phyloP scores from a whole-genome alignment of 2,797 vertebrate species.

The Decapterus maruadsi region DNA sequence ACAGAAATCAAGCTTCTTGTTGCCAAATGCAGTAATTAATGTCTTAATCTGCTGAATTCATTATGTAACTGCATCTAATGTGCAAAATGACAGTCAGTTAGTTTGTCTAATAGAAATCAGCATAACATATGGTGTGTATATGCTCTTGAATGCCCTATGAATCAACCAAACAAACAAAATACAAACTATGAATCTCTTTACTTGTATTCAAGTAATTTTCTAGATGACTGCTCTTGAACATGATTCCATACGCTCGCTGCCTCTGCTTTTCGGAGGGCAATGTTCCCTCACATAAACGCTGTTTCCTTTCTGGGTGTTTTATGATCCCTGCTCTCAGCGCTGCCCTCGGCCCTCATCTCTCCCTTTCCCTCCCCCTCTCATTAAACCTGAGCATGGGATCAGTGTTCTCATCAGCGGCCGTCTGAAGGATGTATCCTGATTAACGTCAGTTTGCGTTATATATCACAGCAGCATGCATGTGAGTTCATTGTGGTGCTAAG shows the following conservation, averaged over 20 bases:
- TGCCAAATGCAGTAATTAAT: neutral
- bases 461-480: conserved; percentile 32
- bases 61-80: neutral
- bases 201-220: conserved; percentile 40
- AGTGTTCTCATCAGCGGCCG: conserved; percentile 52
- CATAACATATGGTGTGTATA: neutral
- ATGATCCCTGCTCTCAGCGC: conserved; percentile 46
- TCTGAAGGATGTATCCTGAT: conserved; percentile 55
- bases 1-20: too few relatives aligned
- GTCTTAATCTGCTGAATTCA: neutral
- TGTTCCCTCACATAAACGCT: conserved; percentile 50
- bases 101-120: neutral
- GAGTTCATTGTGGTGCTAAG: conserved; percentile 33
- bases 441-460: conserved; percentile 59
- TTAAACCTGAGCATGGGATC: conserved; percentile 56
- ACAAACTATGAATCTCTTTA: conserved; percentile 18
- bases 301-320: conserved; percentile 65
- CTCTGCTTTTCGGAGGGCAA: conserved; percentile 33
- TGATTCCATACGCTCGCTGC: conserved; percentile 35
- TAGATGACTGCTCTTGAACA: conserved; percentile 9
- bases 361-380: conserved; percentile 32
- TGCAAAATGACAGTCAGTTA: neutral
- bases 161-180: conserved; percentile 14
- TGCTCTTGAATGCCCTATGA: neutral
- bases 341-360: conserved; percentile 26